phyloP scores from a whole-genome alignment of 2,113 vertebrate species.

The Mixornis gularis region DNA sequence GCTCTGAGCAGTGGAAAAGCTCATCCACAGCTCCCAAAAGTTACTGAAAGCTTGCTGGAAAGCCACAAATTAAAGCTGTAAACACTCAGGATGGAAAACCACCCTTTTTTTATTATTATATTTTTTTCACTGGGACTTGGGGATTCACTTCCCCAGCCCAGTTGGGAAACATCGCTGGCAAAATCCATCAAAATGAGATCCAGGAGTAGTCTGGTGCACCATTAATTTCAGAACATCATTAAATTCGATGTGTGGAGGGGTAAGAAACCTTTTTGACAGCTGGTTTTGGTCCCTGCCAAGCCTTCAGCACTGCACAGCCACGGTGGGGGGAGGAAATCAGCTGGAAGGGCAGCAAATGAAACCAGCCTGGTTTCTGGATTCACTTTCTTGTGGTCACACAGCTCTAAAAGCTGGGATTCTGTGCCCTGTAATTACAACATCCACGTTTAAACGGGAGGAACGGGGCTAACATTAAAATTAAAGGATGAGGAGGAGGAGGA shows the following conservation, averaged over 20 bases:
- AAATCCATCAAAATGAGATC: background rate
- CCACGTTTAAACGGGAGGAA: background rate
- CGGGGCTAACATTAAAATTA: background rate
- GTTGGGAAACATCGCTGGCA: background rate
- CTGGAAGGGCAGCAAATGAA: conserved; percentile 63
- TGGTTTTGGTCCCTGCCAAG: conserved; percentile 63
- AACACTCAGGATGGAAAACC: background rate
- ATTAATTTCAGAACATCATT: conserved; percentile 46
- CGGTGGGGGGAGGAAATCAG: conserved; percentile 49
- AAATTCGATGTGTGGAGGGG: conserved; percentile 19
- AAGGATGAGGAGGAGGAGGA: background rate
- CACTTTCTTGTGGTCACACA: conserved; percentile 67
- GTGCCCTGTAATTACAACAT: conserved; percentile 59
- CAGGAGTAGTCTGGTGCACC: background rate
- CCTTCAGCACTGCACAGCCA: conserved; percentile 21
- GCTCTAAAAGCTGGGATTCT: conserved; percentile 54
- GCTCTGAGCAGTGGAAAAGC: background rate
- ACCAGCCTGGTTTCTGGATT: conserved; percentile 64
- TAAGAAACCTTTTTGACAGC: conserved; percentile 54
- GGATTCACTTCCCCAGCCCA: background rate
- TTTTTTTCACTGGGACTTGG: background rate
- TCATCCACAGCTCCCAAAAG: background rate
- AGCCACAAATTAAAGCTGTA: conserved; percentile 7
- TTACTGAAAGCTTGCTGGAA: background rate
- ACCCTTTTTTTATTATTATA: background rate